Conservation (phyloP, 2,888 invertebrate species). For the Podabrus alpinus region DNA sequence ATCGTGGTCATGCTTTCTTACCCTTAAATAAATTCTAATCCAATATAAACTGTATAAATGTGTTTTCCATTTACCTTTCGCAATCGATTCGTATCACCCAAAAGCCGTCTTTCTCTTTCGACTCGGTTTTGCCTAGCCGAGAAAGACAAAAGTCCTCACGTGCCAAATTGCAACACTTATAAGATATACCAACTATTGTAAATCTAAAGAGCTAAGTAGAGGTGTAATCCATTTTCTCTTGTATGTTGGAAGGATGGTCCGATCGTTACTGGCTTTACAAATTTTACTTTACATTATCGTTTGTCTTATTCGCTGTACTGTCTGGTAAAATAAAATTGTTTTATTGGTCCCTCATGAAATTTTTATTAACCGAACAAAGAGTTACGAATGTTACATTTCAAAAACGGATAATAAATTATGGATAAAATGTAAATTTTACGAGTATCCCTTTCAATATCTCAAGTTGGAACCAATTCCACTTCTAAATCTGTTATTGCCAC, state of each 20-base stretch:
- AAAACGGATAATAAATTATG: not conserved
- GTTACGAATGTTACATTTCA: not conserved
- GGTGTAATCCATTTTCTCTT: conserved; percentile 21
- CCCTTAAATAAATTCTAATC: conserved; percentile 20
- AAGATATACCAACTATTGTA: conserved; percentile 1
- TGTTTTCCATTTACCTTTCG: conserved; percentile 18
- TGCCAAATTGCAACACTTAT: not conserved
- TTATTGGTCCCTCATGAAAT: not conserved
- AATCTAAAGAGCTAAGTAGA: conserved; percentile 24
- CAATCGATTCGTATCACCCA: not conserved
- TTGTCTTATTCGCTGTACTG: conserved; percentile 14
- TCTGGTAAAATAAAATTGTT: not conserved
- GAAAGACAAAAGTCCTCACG: not conserved
- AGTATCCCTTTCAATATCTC: not conserved
- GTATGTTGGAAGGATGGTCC: conserved; percentile 19
- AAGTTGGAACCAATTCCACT: not conserved
- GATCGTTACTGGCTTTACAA: conserved; percentile 23
- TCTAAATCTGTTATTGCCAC: not conserved
- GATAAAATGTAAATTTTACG: not conserved
- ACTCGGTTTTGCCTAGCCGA: not conserved
- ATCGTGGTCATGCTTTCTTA: conserved; percentile 8
- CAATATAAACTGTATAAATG: conserved; percentile 22
- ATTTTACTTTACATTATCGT: conserved; percentile 26
- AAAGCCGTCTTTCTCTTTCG: not conserved
- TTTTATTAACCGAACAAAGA: not conserved